Evolutionary conservation across 1,140 invertebrate species (phyloP).

Genomic region (Hormaphis cornu): DNA sequence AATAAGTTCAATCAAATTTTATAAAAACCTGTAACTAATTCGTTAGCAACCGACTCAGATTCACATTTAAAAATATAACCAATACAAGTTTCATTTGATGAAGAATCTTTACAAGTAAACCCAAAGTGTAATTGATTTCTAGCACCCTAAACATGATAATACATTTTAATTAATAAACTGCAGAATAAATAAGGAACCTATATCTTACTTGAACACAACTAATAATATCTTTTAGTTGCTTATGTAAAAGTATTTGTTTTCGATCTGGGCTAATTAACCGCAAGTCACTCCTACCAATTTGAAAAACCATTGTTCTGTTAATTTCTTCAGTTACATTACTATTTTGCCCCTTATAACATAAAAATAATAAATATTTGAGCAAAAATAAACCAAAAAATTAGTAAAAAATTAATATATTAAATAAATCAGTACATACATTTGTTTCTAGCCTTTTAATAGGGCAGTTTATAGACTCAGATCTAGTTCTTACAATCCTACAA

Average conservation of each 20-base stretch:
- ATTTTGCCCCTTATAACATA: slow-evolving; percentile 22
- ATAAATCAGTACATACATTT: background rate
- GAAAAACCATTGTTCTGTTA: slow-evolving; percentile 82
- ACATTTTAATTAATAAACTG: background rate
- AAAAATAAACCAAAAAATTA: background rate
- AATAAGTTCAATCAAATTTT: background rate
- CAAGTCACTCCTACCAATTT: slow-evolving; percentile 78
- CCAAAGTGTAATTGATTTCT: slow-evolving; percentile 79
- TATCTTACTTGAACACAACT: slow-evolving; percentile 66
- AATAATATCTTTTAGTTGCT: slow-evolving; percentile 76
- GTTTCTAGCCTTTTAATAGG: slow-evolving; percentile 1
- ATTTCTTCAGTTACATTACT: slow-evolving; percentile 48
- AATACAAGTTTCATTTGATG: slow-evolving; percentile 56
- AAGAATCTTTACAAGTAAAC: slow-evolving; percentile 69
- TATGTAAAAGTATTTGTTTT: slow-evolving; percentile 78
- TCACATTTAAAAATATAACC: slow-evolving; percentile 88
- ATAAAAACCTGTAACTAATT: slow-evolving; percentile 59
- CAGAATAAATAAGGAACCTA: background rate
- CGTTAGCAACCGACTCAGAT: slow-evolving; percentile 65
- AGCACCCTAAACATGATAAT: slow-evolving; percentile 52
- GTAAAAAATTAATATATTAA: background rate
- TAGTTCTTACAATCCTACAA: background rate
- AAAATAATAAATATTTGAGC: background rate
- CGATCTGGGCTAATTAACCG: slow-evolving; percentile 84
- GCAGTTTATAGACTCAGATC: slow-evolving; percentile 1